These are phyloP conservation scores for Parotocinclus haroldoi DNA, from an alignment of 2,797 vertebrate genomes.

Conservation along the genomic window DNA sequence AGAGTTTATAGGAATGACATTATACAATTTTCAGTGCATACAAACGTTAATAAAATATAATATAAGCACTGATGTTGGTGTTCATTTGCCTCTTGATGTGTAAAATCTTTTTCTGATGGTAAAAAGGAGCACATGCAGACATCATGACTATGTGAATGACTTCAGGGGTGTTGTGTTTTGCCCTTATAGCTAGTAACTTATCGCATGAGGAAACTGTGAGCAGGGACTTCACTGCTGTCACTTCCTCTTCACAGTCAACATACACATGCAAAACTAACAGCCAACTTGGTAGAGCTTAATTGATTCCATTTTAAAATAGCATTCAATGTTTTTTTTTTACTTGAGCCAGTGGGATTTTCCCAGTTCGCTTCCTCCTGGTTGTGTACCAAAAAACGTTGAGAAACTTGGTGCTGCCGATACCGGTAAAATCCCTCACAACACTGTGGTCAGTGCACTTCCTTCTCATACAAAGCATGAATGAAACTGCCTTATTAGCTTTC, in stretches of 20 bases:
- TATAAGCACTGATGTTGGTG: too few relatives aligned
- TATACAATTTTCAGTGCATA: too few relatives aligned
- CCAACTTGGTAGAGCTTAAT: neutral
- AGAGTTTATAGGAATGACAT: too few relatives aligned
- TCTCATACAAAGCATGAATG: constrained; percentile 43
- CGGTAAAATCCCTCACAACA: constrained; percentile 34
- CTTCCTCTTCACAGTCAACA: constrained; percentile 27
- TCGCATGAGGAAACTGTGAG: constrained; percentile 33
- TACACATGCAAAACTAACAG: constrained; percentile 2
- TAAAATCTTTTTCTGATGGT: constrained; percentile 5
- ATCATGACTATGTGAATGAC: constrained; percentile 4
- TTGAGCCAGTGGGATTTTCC: constrained; percentile 36
- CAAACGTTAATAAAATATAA: too few relatives aligned
- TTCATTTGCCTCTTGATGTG: too few relatives aligned
- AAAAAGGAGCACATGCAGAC: constrained; percentile 18
- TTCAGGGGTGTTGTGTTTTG: neutral
- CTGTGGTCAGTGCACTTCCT: constrained; percentile 25
- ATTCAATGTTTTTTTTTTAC: neutral
- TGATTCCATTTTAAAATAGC: too few relatives aligned
- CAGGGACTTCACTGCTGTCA: constrained; percentile 5
- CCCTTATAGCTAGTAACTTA: constrained; percentile 27
- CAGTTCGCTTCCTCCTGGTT: constrained; percentile 37
- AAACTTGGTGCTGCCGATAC: constrained; percentile 14
- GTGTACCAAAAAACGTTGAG: constrained; percentile 36
- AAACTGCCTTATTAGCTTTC: constrained; percentile 28